Evolutionary conservation across 2,113 vertebrate genomes (phyloP).

Genomic region (Galemys pyrenaicus): DNA sequence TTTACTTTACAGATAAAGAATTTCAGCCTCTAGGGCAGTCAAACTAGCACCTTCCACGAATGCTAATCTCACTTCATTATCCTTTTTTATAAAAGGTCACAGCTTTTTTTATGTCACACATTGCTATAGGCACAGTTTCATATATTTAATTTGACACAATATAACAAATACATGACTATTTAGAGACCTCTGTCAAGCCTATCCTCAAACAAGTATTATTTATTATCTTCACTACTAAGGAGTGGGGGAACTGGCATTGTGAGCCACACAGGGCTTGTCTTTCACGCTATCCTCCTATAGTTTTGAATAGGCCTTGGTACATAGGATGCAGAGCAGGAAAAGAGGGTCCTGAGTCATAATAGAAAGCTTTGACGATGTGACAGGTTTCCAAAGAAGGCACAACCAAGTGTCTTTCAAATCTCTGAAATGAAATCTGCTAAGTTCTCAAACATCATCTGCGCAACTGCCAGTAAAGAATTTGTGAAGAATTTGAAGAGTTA

Average conservation of each 20-base stretch:
- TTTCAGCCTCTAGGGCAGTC: conserved; percentile 56
- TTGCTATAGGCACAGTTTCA: conserved; percentile 36
- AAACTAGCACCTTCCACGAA: conserved; percentile 47
- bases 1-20: conserved; percentile 62
- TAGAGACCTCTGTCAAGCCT: conserved; percentile 3
- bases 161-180: conserved; percentile 43
- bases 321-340: background rate
- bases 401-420: background rate
- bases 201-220: conserved; percentile 52
- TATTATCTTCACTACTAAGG: conserved; percentile 20
- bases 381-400: background rate
- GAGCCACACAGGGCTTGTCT: background rate
- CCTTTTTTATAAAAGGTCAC: conserved; percentile 64
- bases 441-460: background rate
- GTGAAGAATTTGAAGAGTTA: background rate
- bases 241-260: background rate
- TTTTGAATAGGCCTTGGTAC: background rate
- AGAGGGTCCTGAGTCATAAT: background rate
- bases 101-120: conserved; percentile 47
- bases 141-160: conserved; percentile 60
- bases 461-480: background rate
- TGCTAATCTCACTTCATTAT: conserved; percentile 71
- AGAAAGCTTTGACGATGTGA: background rate
- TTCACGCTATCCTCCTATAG: background rate
- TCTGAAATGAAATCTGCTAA: background rate